phyloP scores from a whole-genome alignment of 2,888 invertebrate species.

The Globia sparganii region DNA sequence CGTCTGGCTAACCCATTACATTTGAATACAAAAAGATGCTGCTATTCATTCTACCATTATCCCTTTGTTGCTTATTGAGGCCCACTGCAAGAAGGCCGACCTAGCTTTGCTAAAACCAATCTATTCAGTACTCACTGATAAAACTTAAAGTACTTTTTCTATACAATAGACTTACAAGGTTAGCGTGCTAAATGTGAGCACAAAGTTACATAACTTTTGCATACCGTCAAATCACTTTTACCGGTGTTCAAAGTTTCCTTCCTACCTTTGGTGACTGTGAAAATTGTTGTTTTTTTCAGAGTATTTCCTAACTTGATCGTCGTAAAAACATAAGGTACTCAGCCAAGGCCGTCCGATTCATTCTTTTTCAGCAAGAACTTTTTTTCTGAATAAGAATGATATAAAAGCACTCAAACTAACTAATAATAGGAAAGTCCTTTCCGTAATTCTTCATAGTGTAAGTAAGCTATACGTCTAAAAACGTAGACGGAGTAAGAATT shows the following conservation, averaged over 20 bases:
- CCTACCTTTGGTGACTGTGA: slow-evolving; percentile 2
- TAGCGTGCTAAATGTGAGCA: slow-evolving; percentile 5
- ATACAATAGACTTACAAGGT: background rate
- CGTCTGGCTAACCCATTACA: background rate
- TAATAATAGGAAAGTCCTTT: slow-evolving; percentile 39
- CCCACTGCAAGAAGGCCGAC: background rate
- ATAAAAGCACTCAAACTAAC: slow-evolving; percentile 26
- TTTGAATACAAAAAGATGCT: background rate
- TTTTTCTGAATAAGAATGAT: slow-evolving; percentile 29
- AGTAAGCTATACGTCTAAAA: slow-evolving; percentile 54
- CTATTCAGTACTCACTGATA: background rate
- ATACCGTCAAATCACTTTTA: slow-evolving; percentile 30
- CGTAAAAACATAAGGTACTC: slow-evolving; percentile 23
- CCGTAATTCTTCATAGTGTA: slow-evolving; percentile 49
- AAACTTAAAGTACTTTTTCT: background rate
- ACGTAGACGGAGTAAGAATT: slow-evolving; percentile 63
- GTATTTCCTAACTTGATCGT: slow-evolving; percentile 30
- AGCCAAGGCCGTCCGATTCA: slow-evolving; percentile 22
- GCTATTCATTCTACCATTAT: background rate
- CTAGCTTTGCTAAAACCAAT: background rate
- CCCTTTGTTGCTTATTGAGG: background rate
- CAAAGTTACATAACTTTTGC: slow-evolving; percentile 21
- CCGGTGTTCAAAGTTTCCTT: slow-evolving; percentile 19
- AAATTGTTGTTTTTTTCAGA: slow-evolving; percentile 6
- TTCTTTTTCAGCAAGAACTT: slow-evolving; percentile 9